Conservation (phyloP, 2,113 vertebrate species). For the Dermatemys mawii region DNA sequence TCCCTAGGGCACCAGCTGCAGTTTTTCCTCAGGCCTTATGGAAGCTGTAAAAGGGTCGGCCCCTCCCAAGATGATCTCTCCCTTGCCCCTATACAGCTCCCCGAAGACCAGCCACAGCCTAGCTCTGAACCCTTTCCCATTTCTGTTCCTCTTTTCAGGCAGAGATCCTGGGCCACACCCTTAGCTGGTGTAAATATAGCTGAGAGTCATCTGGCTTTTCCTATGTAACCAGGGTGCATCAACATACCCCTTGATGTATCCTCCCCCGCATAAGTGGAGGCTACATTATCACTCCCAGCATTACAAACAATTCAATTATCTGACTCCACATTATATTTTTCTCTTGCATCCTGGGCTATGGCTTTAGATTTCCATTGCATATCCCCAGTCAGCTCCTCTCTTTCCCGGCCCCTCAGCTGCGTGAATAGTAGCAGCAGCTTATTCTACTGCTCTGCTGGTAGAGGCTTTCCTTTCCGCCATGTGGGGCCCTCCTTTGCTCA, state of each 20-base stretch:
- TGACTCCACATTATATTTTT: not conserved
- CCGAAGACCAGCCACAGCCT: not conserved
- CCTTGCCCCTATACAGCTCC: not conserved
- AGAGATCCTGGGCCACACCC: not conserved
- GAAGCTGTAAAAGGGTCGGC: not conserved
- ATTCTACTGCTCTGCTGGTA: not conserved
- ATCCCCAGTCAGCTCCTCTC: too few relatives aligned
- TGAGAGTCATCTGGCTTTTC: not conserved
- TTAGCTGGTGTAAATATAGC: not conserved
- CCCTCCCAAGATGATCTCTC: not conserved
- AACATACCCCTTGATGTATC: not conserved
- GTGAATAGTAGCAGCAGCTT: not conserved
- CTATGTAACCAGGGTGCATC: too few relatives aligned
- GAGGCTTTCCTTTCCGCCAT: not conserved
- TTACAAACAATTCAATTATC: not conserved
- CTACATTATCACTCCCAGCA: not conserved
- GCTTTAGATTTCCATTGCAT: fast-evolving
- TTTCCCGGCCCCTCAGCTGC: not conserved
- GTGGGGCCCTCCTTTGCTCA: not conserved
- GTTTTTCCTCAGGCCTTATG: not conserved
- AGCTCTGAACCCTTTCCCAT: not conserved
- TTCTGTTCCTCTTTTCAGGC: not conserved
- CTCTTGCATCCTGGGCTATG: not conserved
- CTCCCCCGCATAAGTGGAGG: not conserved
- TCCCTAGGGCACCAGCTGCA: not conserved